These are phyloP conservation scores for Dryobota labecula DNA, from an alignment of 2,888 invertebrate genomes.

Conservation along the genomic window DNA sequence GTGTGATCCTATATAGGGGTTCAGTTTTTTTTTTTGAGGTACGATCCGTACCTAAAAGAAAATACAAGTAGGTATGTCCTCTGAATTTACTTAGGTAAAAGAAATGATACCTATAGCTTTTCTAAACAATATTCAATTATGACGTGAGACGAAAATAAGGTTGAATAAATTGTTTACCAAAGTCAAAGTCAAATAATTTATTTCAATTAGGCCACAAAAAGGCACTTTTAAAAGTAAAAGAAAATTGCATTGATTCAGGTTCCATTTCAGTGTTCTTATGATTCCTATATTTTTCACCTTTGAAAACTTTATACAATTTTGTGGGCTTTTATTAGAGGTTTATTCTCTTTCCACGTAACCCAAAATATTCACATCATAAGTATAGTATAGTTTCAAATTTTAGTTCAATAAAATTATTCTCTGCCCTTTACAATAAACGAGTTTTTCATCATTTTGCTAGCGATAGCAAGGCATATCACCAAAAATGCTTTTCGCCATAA, in stretches of 20 bases:
- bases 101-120: not conserved
- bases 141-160: not conserved
- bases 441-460: conserved; percentile 9
- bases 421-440: not conserved
- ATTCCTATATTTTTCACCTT: too few relatives aligned
- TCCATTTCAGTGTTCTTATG: too few relatives aligned
- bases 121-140: not conserved
- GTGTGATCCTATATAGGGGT: too few relatives aligned
- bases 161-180: not conserved
- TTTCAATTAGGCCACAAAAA: not conserved
- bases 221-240: not conserved
- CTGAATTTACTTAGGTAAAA: not conserved
- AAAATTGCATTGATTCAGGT: not conserved
- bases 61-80: not conserved
- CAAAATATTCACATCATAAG: not conserved
- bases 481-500: conserved; percentile 22
- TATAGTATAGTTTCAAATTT: not conserved
- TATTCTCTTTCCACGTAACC: not conserved
- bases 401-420: not conserved
- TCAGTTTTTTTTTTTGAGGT: too few relatives aligned
- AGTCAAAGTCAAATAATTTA: not conserved
- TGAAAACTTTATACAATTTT: too few relatives aligned
- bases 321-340: not conserved
- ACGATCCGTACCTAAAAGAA: too few relatives aligned
- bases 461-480: not conserved